These are phyloP conservation scores for Acanthisitta chloris DNA, from an alignment of 2,113 vertebrate species.

Conservation along the genomic window DNA sequence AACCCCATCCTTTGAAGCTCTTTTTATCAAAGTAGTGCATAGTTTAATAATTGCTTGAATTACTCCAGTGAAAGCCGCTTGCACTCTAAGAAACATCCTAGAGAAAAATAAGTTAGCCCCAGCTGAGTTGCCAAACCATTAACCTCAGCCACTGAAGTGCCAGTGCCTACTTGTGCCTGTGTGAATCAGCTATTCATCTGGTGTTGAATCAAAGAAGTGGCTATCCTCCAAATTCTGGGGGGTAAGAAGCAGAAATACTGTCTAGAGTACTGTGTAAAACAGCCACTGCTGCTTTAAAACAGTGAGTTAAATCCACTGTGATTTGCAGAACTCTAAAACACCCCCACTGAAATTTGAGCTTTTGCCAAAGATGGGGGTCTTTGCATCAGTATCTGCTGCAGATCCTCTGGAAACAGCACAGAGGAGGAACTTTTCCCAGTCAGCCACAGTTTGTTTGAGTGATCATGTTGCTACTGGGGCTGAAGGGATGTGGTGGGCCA, in stretches of 20 bases:
- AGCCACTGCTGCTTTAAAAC: not conserved
- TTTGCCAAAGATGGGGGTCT: accelerated
- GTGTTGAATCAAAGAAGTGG: not conserved
- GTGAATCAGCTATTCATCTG: not conserved
- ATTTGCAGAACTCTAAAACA: not conserved
- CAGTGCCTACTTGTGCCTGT: not conserved
- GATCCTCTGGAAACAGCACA: not conserved
- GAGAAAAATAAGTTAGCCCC: not conserved
- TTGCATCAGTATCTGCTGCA: accelerated
- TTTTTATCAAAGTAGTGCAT: not conserved
- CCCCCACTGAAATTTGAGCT: not conserved
- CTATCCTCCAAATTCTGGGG: not conserved
- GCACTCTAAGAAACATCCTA: not conserved
- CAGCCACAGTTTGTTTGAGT: accelerated
- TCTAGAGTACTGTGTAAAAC: not conserved
- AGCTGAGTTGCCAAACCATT: not conserved
- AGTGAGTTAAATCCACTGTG: not conserved
- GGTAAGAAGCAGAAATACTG: not conserved
- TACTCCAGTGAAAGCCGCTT: not conserved
- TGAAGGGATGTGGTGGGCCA: accelerated
- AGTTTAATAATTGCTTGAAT: not conserved
- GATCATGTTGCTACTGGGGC: not conserved
- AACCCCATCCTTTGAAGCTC: not conserved
- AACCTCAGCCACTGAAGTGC: not conserved
- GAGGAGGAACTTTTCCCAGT: not conserved